Evolutionary conservation across 2,888 invertebrate species (phyloP).

Genomic region (Melieria omissa): DNA sequence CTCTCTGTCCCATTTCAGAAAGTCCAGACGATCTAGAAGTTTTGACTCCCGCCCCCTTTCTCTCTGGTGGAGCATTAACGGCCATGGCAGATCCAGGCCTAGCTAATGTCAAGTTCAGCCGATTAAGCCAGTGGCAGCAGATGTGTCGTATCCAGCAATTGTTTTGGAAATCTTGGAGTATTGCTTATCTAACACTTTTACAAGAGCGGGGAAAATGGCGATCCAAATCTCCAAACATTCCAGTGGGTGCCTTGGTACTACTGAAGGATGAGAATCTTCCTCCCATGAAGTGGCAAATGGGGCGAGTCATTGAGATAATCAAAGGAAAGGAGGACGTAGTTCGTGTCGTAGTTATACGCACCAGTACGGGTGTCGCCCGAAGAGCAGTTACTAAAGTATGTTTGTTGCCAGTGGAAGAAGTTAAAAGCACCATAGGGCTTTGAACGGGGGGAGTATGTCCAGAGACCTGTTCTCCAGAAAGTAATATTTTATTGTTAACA

Average conservation of each 20-base stretch:
- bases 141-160: slow-evolving; percentile 30
- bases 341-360: no score
- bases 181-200: slow-evolving; percentile 34
- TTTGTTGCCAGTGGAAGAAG: no score
- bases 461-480: no score
- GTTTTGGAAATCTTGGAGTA: slow-evolving; percentile 42
- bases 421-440: no score
- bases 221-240: slow-evolving; percentile 13
- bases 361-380: no score
- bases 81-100: slow-evolving; percentile 16
- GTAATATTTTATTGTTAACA: no score
- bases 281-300: no score
- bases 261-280: no score
- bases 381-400: no score
- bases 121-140: slow-evolving; percentile 37
- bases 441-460: no score
- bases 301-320: no score
- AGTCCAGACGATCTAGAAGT: slow-evolving; percentile 31
- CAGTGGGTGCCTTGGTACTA: slow-evolving; percentile 11
- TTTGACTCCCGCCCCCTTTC: slow-evolving; percentile 31
- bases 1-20: slow-evolving; percentile 31
- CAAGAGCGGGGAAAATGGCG: slow-evolving; percentile 44
- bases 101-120: slow-evolving; percentile 15
- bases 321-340: no score
- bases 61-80: slow-evolving; percentile 27